Evolutionary conservation across 2,888 invertebrate species (phyloP), one percentile per base, ranked within the genome.

Genomic region (Eupithecia subumbrata): DNA sequence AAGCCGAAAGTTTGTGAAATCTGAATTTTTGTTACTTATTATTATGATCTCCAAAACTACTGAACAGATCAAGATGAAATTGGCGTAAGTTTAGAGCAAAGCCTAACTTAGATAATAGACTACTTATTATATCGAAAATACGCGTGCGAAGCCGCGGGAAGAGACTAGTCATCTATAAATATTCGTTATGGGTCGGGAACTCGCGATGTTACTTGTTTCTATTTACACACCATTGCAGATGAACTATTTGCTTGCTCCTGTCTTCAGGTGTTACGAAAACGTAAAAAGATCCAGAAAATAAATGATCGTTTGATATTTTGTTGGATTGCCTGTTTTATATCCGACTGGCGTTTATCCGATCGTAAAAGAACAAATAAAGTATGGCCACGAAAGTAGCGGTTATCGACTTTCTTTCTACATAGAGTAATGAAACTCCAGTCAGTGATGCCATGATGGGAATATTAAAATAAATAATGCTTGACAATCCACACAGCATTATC

Each of bases 361-460:
- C 84, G 79, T 85, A 82, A 84, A 82, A 78, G 77, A 77, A 79
- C 78, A 82, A 78, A 84, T 78, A 75, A 76, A 73, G 25, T 73
- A 48, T 12, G 78, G 79, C 76, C 63, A 76, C 11, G 9, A 69
- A 71, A 48, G 37, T 30, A 68, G 68, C 43, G 22, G 43, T 25
- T 43, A 2, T 22, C 22, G 12, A 22, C 12, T 60, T 60, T 25
- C 12, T n/a, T 60, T 60, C 60, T 25, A 22, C 22, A 52, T 18
- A 52, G 5, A 9, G 52, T 52, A 52, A 8, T 52, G n/a, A n/a
- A 52, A n/a, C 56, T 9, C 2, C 56, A 22, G 22, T 22, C 56
- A 22, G 22, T 22, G 9, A 52, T 52, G 12, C 11, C 22, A 56
- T 5, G 5, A 60, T 25, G 25, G 25, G 12, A 22, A 25, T 5